These are phyloP conservation scores for Florisuga fusca DNA, from an alignment of 2,797 vertebrate genomes.

Conservation along the genomic window DNA sequence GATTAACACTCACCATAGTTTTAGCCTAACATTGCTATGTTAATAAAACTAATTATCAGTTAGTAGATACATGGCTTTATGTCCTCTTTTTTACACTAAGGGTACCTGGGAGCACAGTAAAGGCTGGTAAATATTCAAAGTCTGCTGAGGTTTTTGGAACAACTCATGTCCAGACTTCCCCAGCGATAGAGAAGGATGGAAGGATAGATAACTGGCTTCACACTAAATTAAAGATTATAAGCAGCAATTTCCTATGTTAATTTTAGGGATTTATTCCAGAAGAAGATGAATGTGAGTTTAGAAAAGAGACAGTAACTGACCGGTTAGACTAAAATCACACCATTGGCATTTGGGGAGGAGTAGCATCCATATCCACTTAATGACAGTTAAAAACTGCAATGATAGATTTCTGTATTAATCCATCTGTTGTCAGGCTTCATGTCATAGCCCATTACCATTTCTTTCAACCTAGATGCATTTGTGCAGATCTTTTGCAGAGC, in stretches of 20 bases:
- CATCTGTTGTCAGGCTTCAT: neutral
- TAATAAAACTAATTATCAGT: neutral
- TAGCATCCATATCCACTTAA: neutral
- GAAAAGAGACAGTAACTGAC: neutral
- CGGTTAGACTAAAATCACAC: neutral
- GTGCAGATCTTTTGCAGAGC: neutral
- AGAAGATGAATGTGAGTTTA: neutral
- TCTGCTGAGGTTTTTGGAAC: neutral
- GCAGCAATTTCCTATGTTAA: neutral
- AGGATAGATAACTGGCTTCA: neutral
- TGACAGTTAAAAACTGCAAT: neutral
- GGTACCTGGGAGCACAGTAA: neutral
- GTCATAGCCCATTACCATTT: neutral
- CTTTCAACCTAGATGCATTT: neutral
- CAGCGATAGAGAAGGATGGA: neutral
- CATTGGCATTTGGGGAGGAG: neutral
- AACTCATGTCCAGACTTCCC: neutral
- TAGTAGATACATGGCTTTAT: neutral
- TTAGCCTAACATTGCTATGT: neutral
- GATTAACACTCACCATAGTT: neutral
- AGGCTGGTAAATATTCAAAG: neutral
- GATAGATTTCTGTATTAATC: neutral
- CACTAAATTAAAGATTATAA: neutral
- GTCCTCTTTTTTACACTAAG: neutral
- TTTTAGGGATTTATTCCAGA: neutral